Conservation (phyloP, 2,113 vertebrate species). For the Rhynchomys soricoides region DNA sequence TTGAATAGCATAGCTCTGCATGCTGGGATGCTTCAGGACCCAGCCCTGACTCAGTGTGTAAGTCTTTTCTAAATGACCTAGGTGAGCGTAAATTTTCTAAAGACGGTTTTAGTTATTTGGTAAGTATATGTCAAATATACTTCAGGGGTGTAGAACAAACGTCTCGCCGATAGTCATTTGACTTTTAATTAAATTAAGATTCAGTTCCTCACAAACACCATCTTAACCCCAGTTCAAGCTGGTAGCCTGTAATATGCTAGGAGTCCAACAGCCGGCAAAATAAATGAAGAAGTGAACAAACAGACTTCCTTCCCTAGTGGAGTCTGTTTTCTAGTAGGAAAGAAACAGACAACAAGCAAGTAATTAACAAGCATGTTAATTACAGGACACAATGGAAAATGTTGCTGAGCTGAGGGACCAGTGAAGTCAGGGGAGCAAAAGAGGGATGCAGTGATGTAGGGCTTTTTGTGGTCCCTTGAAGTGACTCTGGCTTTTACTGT, state of each 20-base stretch:
- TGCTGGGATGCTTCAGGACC: background rate
- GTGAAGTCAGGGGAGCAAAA: background rate
- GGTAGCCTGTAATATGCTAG: background rate
- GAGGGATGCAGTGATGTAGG: background rate
- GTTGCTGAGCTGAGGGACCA: no score
- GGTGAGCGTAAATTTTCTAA: background rate
- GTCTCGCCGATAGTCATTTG: background rate
- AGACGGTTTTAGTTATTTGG: background rate
- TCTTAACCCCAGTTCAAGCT: background rate
- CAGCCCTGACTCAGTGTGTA: background rate
- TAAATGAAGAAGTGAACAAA: background rate
- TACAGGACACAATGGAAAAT: background rate
- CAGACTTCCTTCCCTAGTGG: background rate
- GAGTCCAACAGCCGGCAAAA: background rate
- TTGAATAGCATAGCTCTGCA: background rate
- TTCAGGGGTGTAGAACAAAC: background rate
- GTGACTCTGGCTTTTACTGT: background rate
- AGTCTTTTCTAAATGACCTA: background rate
- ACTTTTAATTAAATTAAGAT: background rate
- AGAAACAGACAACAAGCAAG: background rate
- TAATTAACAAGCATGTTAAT: background rate
- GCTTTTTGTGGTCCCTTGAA: background rate
- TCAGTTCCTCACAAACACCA: background rate
- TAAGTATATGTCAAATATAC: background rate
- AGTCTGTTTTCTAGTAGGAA: background rate